Evolutionary conservation across 2,113 vertebrate species (phyloP), one percentile per base, ranked within the genome.

Genomic region (Salvelinus fontinalis): DNA sequence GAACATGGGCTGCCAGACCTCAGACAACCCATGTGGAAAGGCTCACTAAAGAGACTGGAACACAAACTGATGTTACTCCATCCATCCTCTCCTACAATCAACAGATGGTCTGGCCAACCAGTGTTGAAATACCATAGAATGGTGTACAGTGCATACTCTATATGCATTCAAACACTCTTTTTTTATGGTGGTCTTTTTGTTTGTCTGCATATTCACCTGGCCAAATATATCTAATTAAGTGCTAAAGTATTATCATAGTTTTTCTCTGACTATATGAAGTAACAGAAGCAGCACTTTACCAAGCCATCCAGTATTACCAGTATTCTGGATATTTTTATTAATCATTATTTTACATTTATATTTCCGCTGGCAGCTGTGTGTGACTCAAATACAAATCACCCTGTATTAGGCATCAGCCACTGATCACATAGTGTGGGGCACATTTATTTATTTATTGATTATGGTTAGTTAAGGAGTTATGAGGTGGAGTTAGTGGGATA

Each of bases 1-100:
- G 27, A 98, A 97, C 92, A 97, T 97, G 95, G 98, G 97, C 76
- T 99, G 97, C 86, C 95, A 97, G 86, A 95, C 95, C 0, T 92
- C 96, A 14, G 94, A 95, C 81, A 98, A 96, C 77, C 97, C 97
- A 0, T 99, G 98, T 0, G 92, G 94, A 59, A 92, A 92, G 80
- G 89, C 81, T 0, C 93, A 93, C 75, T 98, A 75, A 44, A 89
- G 70, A 74, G 57, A 69, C 59, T 18, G 49, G 26, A 76, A 71
- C 71, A 69, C 66, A 75, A 71, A 71, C 22, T 77, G 13, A 75
- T 73, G 62, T 68, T 24, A 27, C 13, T 72, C 48, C 9, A 57
- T 68, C 31, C 18, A 39, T 39, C 31, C 16, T 29, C 12, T 20
- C 3, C 12, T 54, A 34, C 72, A 78, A 4, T 62, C 54, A 81